These are phyloP conservation scores for Drosophila bocki DNA, from an alignment of 1,140 invertebrate genomes.

Conservation along the genomic window DNA sequence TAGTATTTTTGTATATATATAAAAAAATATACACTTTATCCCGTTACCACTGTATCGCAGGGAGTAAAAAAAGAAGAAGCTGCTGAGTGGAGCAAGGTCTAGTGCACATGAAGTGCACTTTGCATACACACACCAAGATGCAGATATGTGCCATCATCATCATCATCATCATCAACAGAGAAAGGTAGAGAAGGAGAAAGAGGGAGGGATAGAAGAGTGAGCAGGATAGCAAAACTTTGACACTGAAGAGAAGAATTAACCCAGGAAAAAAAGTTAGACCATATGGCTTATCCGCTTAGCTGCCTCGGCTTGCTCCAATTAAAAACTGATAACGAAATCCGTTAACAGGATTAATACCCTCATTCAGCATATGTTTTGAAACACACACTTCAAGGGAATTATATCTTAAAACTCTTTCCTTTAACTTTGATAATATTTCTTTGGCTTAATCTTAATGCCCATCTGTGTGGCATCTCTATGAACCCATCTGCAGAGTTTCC, in stretches of 20 bases:
- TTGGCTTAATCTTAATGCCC: background rate
- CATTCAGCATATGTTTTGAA: background rate
- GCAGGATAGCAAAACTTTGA: background rate
- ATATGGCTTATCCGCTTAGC: background rate
- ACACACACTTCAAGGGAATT: background rate
- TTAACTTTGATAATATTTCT: background rate
- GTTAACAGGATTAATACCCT: background rate
- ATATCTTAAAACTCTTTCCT: background rate
- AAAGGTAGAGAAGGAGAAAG: background rate
- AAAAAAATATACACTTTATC: background rate
- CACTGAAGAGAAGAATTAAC: constrained; percentile 18
- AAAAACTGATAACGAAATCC: background rate
- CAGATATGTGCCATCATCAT: constrained; percentile 23
- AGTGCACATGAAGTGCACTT: constrained; percentile 57
- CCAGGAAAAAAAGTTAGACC: constrained; percentile 18
- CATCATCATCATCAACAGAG: constrained; percentile 2
- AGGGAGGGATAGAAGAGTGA: background rate
- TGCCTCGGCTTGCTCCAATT: background rate
- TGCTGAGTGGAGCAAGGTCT: constrained; percentile 52
- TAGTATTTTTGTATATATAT: too few relatives aligned
- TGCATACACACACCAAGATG: constrained; percentile 23
- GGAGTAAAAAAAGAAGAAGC: constrained; percentile 28
- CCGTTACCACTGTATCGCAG: background rate
- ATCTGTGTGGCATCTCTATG: constrained; percentile 3
- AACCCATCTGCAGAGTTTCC: background rate